phyloP scores from a whole-genome alignment of 1,140 invertebrate genomes.

The Phthorimaea operculella region DNA sequence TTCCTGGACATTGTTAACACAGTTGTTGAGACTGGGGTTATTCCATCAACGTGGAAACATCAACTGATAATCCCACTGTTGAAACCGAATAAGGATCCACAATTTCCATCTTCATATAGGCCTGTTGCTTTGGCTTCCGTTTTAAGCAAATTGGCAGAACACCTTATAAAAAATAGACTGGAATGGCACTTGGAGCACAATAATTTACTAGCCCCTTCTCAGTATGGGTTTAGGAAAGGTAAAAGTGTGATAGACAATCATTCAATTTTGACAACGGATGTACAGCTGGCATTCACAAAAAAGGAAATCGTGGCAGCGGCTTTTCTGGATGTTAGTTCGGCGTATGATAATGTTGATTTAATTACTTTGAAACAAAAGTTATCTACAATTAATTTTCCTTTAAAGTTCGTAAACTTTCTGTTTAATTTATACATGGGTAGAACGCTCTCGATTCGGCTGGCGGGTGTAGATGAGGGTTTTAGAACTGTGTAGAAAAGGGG shows the following conservation, averaged over 20 bases:
- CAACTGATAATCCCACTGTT: not conserved
- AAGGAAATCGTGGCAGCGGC: slow-evolving; percentile 1
- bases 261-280: not conserved
- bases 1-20: not conserved
- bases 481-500: too few species aligned
- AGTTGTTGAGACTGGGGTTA: not conserved
- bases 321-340: not conserved
- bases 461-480: too few species aligned
- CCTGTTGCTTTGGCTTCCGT: not conserved
- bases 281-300: slow-evolving; percentile 2
- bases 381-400: slow-evolving; percentile 4
- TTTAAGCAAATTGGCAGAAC: not conserved
- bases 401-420: slow-evolving; percentile 9
- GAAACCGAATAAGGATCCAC: not conserved
- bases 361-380: slow-evolving; percentile 14
- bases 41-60: not conserved
- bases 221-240: slow-evolving; percentile 11
- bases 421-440: not conserved
- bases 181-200: not conserved
- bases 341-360: slow-evolving; percentile 16
- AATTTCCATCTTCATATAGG: not conserved
- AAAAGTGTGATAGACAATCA: slow-evolving; percentile 2
- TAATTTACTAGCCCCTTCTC: not conserved
- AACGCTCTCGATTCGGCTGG: too few species aligned
- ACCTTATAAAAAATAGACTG: not conserved